phyloP scores from a whole-genome alignment of 2,113 vertebrate genomes.

The Nibea albiflora region DNA sequence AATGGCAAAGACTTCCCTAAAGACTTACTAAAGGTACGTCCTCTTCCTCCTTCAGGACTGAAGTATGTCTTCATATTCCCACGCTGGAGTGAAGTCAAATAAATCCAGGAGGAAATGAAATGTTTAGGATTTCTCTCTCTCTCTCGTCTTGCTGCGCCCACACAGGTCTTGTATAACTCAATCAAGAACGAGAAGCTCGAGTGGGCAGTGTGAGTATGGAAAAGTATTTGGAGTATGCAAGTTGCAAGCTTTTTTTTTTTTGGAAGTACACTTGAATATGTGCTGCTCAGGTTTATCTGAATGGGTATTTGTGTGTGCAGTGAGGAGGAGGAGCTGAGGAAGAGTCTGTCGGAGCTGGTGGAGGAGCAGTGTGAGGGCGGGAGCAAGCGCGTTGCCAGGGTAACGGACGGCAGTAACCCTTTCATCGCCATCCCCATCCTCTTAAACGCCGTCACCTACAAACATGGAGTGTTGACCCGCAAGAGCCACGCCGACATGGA shows the following conservation, averaged over 20 bases:
- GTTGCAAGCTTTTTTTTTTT: constrained; percentile 26
- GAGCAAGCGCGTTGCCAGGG: constrained; percentile 92
- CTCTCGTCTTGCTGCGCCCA: constrained; percentile 46
- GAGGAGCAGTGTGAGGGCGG: constrained; percentile 95
- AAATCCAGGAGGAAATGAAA: background rate
- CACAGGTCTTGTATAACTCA: constrained; percentile 94
- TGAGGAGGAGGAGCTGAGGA: constrained; percentile 96
- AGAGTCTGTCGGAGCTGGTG: constrained; percentile 96
- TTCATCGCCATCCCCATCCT: constrained; percentile 95
- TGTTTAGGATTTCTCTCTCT: background rate
- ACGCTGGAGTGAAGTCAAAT: background rate
- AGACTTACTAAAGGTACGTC: constrained; percentile 93
- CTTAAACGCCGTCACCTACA: constrained; percentile 93
- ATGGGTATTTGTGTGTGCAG: constrained; percentile 80
- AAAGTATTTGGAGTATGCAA: constrained; percentile 32
- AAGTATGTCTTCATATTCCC: constrained; percentile 2
- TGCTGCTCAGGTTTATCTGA: constrained; percentile 43
- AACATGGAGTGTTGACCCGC: constrained; percentile 93
- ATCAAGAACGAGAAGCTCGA: constrained; percentile 99
- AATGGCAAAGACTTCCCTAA: constrained; percentile 95
- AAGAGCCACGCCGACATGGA: constrained; percentile 98
- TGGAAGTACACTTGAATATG: constrained; percentile 28
- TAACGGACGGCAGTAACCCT: constrained; percentile 95
- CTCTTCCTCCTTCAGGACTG: background rate
- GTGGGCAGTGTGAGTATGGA: constrained; percentile 96